These are phyloP conservation scores for Oegoconia quadripuncta DNA, from an alignment of 2,888 invertebrate genomes.

Conservation along the genomic window DNA sequence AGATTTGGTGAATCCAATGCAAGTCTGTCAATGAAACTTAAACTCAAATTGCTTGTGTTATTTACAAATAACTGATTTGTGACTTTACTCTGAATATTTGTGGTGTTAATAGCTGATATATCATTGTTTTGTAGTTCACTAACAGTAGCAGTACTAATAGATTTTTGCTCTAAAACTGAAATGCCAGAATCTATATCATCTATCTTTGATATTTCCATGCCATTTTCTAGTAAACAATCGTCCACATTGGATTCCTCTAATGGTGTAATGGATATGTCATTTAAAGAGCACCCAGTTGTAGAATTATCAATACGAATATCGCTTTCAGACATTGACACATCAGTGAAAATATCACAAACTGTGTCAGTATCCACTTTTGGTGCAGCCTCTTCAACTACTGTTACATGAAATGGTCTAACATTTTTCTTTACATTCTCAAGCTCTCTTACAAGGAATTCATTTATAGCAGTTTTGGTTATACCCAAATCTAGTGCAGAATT, in stretches of 20 bases:
- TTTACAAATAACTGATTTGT: conserved; percentile 60
- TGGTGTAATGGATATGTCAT: neutral
- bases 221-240: conserved; percentile 5
- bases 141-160: conserved; percentile 29
- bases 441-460: conserved; percentile 59
- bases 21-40: conserved; percentile 70
- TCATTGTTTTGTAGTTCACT: conserved; percentile 22
- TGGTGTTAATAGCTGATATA: conserved; percentile 33
- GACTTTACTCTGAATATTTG: conserved; percentile 52
- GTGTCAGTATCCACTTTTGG: conserved; percentile 32
- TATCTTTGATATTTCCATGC: conserved; percentile 13
- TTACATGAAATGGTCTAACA: conserved; percentile 27
- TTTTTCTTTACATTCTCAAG: conserved; percentile 64
- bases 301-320: neutral
- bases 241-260: conserved; percentile 5
- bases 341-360: conserved; percentile 48
- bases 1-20: conserved; percentile 59
- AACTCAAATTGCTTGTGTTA: conserved; percentile 53
- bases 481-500: conserved; percentile 66
- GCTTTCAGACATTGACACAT: conserved; percentile 13
- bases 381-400: neutral
- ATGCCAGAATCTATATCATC: conserved; percentile 48
- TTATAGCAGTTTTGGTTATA: conserved; percentile 51
- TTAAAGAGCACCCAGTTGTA: too few species aligned
- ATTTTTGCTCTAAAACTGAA: conserved; percentile 53